Conservation (phyloP, 2,113 vertebrate species). For the Triplophysa siluroides region DNA sequence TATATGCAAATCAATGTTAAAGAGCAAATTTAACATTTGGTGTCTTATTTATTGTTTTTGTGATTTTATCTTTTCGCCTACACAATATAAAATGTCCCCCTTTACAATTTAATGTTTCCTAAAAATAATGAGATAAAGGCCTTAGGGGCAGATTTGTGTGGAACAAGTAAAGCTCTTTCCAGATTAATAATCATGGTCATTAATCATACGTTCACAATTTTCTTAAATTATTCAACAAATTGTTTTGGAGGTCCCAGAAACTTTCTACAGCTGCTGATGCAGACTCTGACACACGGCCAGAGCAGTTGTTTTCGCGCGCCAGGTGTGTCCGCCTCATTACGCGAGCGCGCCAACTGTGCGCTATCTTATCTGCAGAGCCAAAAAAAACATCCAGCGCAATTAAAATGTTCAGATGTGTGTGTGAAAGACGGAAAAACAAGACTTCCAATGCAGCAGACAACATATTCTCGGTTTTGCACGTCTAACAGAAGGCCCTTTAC, state of each 20-base stretch:
- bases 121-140: background rate
- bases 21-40: background rate
- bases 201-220: slow-evolving; percentile 45
- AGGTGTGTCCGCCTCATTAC: slow-evolving; percentile 58
- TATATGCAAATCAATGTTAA: background rate
- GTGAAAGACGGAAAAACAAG: background rate
- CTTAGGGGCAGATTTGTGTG: background rate
- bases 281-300: slow-evolving; percentile 36
- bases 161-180: slow-evolving; percentile 19
- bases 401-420: slow-evolving; percentile 45
- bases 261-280: slow-evolving; percentile 51
- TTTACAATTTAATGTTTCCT: background rate
- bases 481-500: slow-evolving; percentile 35
- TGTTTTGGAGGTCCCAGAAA: slow-evolving; percentile 35
- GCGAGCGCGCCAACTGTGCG: slow-evolving; percentile 56
- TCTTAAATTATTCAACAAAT: slow-evolving; percentile 40
- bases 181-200: slow-evolving; percentile 43
- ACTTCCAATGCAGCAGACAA: slow-evolving; percentile 24
- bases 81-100: background rate
- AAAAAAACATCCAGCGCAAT: slow-evolving; percentile 62
- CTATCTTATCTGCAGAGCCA: slow-evolving; percentile 65
- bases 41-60: background rate
- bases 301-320: slow-evolving; percentile 70
- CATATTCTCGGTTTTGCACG: slow-evolving; percentile 44
- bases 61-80: background rate